These are phyloP conservation scores for Echinometra lucunter DNA, from an alignment of 53 echinoderm and acorn worm species.

Conservation along the genomic window DNA sequence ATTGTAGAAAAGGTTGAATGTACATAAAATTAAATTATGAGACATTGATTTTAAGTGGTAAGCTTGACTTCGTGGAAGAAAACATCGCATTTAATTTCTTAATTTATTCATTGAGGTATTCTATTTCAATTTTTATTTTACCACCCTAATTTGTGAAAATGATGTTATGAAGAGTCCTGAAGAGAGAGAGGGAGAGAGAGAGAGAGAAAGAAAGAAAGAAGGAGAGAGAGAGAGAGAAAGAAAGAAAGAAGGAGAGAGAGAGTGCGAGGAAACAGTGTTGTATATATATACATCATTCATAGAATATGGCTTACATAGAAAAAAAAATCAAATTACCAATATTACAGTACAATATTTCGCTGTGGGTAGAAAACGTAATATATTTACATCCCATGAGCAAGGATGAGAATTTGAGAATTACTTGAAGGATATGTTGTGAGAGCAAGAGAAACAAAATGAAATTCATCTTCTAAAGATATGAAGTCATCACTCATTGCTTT, in stretches of 20 bases:
- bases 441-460: too few relatives aligned
- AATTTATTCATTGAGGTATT: neutral
- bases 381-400: too few relatives aligned
- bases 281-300: too few relatives aligned
- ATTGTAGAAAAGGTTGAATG: neutral
- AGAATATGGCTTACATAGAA: too few relatives aligned
- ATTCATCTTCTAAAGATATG: slow-evolving; percentile 39
- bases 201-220: neutral
- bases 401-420: too few relatives aligned
- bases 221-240: neutral
- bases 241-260: neutral
- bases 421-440: too few relatives aligned
- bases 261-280: too few relatives aligned
- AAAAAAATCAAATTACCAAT: too few relatives aligned
- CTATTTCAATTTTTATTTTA: neutral
- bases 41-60: neutral
- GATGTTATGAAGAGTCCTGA: too few relatives aligned
- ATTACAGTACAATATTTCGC: too few relatives aligned
- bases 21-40: neutral
- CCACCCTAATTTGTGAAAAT: too few relatives aligned
- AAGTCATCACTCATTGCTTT: neutral
- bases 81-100: neutral
- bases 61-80: neutral
- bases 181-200: slow-evolving; percentile 15
- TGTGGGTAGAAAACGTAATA: too few relatives aligned